These are phyloP conservation scores for Lamellibrachia luymesi DNA, from an alignment of 1,140 invertebrate genomes.

Conservation along the genomic window DNA sequence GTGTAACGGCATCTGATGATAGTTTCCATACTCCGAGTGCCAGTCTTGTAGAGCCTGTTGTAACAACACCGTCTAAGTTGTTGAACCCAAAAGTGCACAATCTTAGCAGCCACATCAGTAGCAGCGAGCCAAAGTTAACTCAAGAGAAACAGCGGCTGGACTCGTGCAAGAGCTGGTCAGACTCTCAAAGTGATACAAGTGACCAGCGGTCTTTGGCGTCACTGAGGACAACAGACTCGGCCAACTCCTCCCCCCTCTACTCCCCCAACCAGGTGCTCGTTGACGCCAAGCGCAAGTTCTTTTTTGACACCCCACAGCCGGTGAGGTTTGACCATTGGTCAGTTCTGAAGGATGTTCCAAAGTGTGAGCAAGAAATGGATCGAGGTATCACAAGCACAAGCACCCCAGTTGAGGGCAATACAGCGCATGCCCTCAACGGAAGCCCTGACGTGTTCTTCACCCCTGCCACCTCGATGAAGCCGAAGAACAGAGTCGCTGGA, in stretches of 20 bases:
- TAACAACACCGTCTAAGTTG: neutral
- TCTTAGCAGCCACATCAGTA: neutral
- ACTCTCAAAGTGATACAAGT: neutral
- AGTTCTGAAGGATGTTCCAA: conserved; percentile 18
- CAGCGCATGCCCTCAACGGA: neutral
- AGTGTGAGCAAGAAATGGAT: neutral
- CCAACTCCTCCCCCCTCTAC: conserved; percentile 3
- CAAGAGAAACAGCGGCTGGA: neutral
- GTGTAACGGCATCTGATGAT: neutral
- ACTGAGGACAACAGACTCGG: neutral
- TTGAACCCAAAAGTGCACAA: neutral
- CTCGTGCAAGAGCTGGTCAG: neutral
- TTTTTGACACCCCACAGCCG: conserved; percentile 23
- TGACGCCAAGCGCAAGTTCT: conserved; percentile 28
- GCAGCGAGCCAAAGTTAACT: neutral
- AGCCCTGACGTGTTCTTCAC: conserved; percentile 15
- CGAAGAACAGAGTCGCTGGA: neutral
- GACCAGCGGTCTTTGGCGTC: neutral
- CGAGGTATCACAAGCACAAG: neutral
- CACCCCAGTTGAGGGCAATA: neutral
- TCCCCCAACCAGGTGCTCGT: conserved; percentile 20
- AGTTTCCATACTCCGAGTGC: neutral
- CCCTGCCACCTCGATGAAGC: conserved; percentile 17
- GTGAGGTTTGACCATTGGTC: conserved; percentile 23
- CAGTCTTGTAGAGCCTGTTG: neutral